Base-by-base conservation (phyloP, 2,888 invertebrate genomes). In the Idaea dimidiata region DNA sequence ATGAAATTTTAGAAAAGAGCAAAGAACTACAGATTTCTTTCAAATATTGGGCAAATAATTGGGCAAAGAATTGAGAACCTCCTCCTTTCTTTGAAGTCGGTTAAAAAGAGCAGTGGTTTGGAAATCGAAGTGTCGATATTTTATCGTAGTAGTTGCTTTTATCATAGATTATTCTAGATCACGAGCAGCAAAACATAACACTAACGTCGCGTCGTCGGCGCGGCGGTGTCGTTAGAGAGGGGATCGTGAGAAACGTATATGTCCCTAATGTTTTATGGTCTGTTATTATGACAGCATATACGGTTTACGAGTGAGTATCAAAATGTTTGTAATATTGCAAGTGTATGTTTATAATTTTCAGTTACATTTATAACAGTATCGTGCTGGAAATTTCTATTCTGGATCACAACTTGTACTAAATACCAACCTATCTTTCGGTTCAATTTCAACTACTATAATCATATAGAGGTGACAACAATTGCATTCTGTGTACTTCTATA, bases 161-260 rank as follows among this genome's bases (percentile, higher is more conserved):
- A 77, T 78, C 70, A 76, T 77, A 71, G 73, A 76, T 78, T 65
- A 78, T 80, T 81, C 78, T 79, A 78, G 79, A 80, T 77, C 80
- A 78, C 71, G 77, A 72, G 70, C 64, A 65, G 77, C 73, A 78
- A 80, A 80, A 78, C 75, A 79, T 78, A 72, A 76, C 72, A 24
- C 76, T n/a, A n/a, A n/a, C n/a, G n/a, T n/a, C n/a, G n/a, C n/a
- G n/a, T n/a, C n/a, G n/a, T n/a, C n/a, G n/a, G n/a, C n/a, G n/a
- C n/a, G n/a, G 64, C 33, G 68, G 59, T 66, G 66, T 64, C 64
- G 66, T 61, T 71, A 17, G 71, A 73, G 75, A 80, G 73, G 77
- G 68, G 80, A 80, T 83, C 84, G 84, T 84, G 84, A 78, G 84
- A 84, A 84, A 71, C 70, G 65, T 69, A 64, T 69, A 64, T 69